phyloP scores from a whole-genome alignment of 2,797 vertebrate genomes.

The Arrhamphus sclerolepis region DNA sequence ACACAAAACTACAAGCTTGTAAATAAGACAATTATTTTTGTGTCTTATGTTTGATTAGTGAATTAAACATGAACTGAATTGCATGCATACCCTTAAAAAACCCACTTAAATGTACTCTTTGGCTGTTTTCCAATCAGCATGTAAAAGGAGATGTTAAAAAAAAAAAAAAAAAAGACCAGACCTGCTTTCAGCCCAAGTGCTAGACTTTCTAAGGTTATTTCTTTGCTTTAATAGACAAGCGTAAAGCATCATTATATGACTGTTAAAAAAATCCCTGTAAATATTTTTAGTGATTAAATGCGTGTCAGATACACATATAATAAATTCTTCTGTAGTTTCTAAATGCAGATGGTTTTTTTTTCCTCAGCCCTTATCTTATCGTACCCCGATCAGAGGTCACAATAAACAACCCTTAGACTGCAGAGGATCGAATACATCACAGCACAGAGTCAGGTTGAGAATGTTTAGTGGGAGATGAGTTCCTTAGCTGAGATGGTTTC shows the following conservation, averaged over 20 bases:
- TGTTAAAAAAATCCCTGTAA: background rate
- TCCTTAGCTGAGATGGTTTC: slow-evolving; percentile 57
- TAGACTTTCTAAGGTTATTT: too few species aligned
- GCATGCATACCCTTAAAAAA: too few species aligned
- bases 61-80: too few species aligned
- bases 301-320: background rate
- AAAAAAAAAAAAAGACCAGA: too few species aligned
- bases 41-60: too few species aligned
- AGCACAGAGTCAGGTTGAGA: slow-evolving; percentile 29
- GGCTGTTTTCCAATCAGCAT: too few species aligned
- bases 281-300: slow-evolving; percentile 27
- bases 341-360: slow-evolving; percentile 34
- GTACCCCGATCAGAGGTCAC: slow-evolving; percentile 43
- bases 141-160: too few species aligned
- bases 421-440: slow-evolving; percentile 47
- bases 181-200: too few species aligned
- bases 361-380: slow-evolving; percentile 34
- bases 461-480: slow-evolving; percentile 57
- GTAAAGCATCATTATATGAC: slow-evolving; percentile 25
- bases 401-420: slow-evolving; percentile 45
- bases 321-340: slow-evolving; percentile 21
- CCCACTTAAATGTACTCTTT: too few species aligned
- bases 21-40: too few species aligned
- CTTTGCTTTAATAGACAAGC: background rate
- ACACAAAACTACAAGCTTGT: too few species aligned